A percentile compares a stretch with the other conserved stretches of the same genome.
These are phyloP conservation scores for Mythimna lalbum DNA, from an alignment of 2,888 invertebrate genomes.

Conservation along the genomic window DNA sequence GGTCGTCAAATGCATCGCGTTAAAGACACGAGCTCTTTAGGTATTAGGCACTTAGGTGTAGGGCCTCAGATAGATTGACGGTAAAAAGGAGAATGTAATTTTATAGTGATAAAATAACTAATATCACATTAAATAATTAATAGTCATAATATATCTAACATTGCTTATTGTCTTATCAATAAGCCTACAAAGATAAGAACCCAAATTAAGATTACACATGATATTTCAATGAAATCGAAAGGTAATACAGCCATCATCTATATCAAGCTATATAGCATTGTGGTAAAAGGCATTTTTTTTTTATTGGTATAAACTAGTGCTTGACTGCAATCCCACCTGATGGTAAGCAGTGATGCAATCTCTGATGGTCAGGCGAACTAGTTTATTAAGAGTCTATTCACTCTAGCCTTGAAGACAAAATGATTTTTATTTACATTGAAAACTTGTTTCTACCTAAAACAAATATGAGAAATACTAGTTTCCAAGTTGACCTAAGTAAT, in stretches of 20 bases:
- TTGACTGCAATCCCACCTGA: too few relatives aligned
- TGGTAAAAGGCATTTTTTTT: too few relatives aligned
- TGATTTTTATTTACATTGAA: slow-evolving; percentile 4
- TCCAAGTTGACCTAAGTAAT: background rate
- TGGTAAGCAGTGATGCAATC: too few relatives aligned
- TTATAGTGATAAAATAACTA: background rate
- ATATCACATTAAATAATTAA: background rate
- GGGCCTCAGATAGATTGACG: too few relatives aligned
- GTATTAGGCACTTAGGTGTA: too few relatives aligned
- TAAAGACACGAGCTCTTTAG: too few relatives aligned
- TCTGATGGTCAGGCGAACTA: too few relatives aligned
- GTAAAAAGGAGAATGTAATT: too few relatives aligned
- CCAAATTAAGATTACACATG: background rate
- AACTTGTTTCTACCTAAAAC: background rate
- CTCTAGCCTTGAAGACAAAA: too few relatives aligned
- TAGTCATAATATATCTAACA: slow-evolving; percentile 1
- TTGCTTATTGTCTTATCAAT: slow-evolving; percentile 15
- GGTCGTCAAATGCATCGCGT: too few relatives aligned
- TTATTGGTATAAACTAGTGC: too few relatives aligned
- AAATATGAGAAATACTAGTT: background rate
- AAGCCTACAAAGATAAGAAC: slow-evolving; percentile 18
- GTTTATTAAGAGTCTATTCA: too few relatives aligned
- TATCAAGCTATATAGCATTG: background rate
- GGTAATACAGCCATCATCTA: background rate
- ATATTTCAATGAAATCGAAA: slow-evolving; percentile 1